Evolutionary conservation across 1,140 invertebrate genomes (phyloP).

Genomic region (Drosophila oshimai): DNA sequence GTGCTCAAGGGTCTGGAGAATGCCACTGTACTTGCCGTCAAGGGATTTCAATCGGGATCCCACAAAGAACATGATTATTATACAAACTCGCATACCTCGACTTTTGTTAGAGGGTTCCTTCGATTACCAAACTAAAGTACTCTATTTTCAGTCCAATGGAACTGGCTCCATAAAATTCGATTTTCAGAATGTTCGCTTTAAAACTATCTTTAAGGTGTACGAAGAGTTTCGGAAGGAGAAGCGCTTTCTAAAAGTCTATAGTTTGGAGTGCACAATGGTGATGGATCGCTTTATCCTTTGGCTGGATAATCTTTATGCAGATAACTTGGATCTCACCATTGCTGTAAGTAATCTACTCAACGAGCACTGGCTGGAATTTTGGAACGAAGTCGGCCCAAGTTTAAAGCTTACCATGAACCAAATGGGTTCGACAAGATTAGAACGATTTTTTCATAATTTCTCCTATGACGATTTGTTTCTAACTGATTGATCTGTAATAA

Average conservation of each 20-base stretch:
- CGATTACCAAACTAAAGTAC: slow-evolving; percentile 2
- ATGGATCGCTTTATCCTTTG: slow-evolving; percentile 35
- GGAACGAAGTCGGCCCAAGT: slow-evolving; percentile 40
- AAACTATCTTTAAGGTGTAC: slow-evolving; percentile 6
- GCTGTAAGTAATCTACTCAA: slow-evolving; percentile 34
- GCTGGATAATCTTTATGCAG: slow-evolving; percentile 30
- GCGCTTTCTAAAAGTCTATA: slow-evolving; percentile 36
- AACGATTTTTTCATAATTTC: not conserved
- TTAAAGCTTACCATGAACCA: slow-evolving; percentile 1
- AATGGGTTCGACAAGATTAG: not conserved
- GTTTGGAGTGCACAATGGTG: not conserved
- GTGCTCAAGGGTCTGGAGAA: slow-evolving; percentile 26
- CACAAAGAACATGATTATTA: not conserved
- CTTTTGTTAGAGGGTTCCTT: not conserved
- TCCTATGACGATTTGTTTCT: slow-evolving; percentile 47
- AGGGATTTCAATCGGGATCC: slow-evolving; percentile 21
- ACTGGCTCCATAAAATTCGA: slow-evolving; percentile 9
- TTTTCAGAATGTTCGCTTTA: slow-evolving; percentile 30
- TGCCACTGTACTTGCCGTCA: not conserved
- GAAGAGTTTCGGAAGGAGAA: slow-evolving; percentile 31
- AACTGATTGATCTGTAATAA: not conserved
- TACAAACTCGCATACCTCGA: slow-evolving; percentile 5
- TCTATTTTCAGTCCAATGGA: not conserved
- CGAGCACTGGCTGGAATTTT: slow-evolving; percentile 40
- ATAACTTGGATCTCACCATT: slow-evolving; percentile 32